Evolutionary conservation across 2,113 vertebrate species (phyloP).

Genomic region (Epinephelus fuscoguttatus): DNA sequence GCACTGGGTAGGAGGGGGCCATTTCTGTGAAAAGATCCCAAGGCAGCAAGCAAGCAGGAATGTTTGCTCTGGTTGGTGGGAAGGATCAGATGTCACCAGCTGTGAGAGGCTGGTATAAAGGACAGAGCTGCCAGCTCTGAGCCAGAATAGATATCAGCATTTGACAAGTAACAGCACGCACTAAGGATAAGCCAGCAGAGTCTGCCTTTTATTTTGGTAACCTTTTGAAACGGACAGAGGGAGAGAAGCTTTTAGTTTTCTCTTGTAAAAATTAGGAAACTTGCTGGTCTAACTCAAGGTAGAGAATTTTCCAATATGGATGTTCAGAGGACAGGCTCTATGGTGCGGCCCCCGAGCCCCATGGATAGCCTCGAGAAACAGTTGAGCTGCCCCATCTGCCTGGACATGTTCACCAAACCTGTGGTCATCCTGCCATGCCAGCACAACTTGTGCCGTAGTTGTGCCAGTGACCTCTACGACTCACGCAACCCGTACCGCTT

Average conservation of each 20-base stretch:
- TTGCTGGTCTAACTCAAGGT: background rate
- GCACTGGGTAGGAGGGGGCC: slow-evolving; percentile 54
- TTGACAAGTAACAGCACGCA: slow-evolving; percentile 28
- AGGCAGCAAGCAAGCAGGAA: slow-evolving; percentile 79
- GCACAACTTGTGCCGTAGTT: slow-evolving; percentile 96
- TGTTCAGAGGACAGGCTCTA: slow-evolving; percentile 82
- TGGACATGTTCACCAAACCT: slow-evolving; percentile 97
- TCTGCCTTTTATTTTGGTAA: background rate
- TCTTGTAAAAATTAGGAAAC: slow-evolving; percentile 11
- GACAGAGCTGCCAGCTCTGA: slow-evolving; percentile 48
- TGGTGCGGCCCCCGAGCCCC: slow-evolving; percentile 81
- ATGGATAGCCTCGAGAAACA: slow-evolving; percentile 98
- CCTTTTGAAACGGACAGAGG: background rate
- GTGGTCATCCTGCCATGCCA: slow-evolving; percentile 99
- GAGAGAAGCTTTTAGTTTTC: slow-evolving; percentile 9
- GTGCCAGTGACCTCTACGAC: slow-evolving; percentile 94
- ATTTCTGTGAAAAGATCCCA: slow-evolving; percentile 80
- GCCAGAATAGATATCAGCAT: slow-evolving; percentile 73
- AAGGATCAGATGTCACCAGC: slow-evolving; percentile 76
- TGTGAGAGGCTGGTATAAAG: slow-evolving; percentile 82
- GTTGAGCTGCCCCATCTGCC: slow-evolving; percentile 97
- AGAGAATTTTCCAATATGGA: slow-evolving; percentile 76
- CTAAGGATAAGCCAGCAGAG: background rate
- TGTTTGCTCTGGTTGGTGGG: slow-evolving; percentile 70
- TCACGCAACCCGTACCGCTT: slow-evolving; percentile 87